These are phyloP conservation scores for Pantherophis alleghaniensis DNA, from an alignment of 2,797 vertebrate species.

Conservation along the genomic window DNA sequence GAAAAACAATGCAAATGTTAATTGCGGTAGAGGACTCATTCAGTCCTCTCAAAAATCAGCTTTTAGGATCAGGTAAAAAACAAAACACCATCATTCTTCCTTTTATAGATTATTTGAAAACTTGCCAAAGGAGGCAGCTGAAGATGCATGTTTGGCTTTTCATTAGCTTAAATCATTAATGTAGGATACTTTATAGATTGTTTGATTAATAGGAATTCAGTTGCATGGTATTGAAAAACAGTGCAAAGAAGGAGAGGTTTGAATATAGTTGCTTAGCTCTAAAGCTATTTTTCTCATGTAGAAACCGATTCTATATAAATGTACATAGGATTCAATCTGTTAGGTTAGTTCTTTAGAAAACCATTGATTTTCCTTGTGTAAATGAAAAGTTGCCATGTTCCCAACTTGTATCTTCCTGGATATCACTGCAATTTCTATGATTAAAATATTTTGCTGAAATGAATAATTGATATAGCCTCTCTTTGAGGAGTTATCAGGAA, in stretches of 20 bases:
- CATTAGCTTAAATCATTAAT: neutral
- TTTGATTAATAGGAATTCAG: neutral
- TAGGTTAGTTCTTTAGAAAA: neutral
- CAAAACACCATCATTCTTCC: neutral
- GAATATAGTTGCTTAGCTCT: neutral
- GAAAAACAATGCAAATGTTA: neutral
- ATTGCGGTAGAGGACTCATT: neutral
- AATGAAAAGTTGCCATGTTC: neutral
- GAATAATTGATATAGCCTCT: neutral
- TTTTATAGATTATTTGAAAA: neutral
- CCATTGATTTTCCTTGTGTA: neutral
- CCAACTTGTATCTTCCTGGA: neutral
- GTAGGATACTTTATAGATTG: neutral
- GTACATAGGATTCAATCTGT: neutral
- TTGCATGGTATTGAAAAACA: neutral
- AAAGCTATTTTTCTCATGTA: neutral
- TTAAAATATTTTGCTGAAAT: neutral
- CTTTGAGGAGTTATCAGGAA: neutral
- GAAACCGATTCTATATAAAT: neutral
- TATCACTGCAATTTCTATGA: neutral
- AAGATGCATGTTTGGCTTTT: neutral
- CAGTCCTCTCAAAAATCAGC: neutral
- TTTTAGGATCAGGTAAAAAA: neutral
- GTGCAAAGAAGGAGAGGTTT: neutral
- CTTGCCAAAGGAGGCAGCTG: neutral